These are phyloP conservation scores for Mormyrops attenuatus DNA, from an alignment of 2,797 vertebrate species.

Conservation along the genomic window DNA sequence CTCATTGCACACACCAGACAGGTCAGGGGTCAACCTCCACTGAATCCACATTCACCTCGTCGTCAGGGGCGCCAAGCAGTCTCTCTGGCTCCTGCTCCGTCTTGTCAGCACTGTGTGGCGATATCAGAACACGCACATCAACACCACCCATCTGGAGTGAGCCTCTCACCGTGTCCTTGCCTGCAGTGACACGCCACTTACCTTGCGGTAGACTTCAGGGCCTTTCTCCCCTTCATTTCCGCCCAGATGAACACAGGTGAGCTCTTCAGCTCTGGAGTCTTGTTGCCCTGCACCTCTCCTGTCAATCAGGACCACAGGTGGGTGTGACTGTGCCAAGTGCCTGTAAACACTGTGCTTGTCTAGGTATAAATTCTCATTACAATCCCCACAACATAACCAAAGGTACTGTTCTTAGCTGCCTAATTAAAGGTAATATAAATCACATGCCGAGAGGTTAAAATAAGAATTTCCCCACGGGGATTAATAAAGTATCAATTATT, in stretches of 20 bases:
- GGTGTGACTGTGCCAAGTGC: not conserved
- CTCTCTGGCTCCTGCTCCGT: slow-evolving; percentile 31
- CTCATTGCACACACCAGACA: slow-evolving; percentile 18
- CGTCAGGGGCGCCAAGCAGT: not conserved
- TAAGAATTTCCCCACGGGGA: not conserved
- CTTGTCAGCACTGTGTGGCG: slow-evolving; percentile 41
- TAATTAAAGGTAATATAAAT: not conserved
- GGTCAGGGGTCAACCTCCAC: slow-evolving; percentile 54
- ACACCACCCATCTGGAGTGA: not conserved
- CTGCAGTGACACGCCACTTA: slow-evolving; percentile 34
- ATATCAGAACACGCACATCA: not conserved
- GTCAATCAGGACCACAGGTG: not conserved
- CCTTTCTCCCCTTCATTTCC: slow-evolving; percentile 45
- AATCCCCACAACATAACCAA: not conserved
- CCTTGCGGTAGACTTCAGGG: slow-evolving; percentile 35
- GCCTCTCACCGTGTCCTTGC: not conserved
- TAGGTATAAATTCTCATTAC: not conserved
- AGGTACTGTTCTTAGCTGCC: not conserved
- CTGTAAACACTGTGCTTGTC: not conserved
- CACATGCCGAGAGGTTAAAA: not conserved
- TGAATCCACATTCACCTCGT: slow-evolving; percentile 47
- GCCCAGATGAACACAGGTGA: slow-evolving; percentile 30
- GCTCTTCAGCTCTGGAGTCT: slow-evolving; percentile 34
- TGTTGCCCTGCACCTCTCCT: slow-evolving; percentile 40
- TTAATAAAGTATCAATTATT: too few relatives aligned